Evolutionary conservation across 2,797 vertebrate genomes (phyloP).

Genomic region (Esox lucius): DNA sequence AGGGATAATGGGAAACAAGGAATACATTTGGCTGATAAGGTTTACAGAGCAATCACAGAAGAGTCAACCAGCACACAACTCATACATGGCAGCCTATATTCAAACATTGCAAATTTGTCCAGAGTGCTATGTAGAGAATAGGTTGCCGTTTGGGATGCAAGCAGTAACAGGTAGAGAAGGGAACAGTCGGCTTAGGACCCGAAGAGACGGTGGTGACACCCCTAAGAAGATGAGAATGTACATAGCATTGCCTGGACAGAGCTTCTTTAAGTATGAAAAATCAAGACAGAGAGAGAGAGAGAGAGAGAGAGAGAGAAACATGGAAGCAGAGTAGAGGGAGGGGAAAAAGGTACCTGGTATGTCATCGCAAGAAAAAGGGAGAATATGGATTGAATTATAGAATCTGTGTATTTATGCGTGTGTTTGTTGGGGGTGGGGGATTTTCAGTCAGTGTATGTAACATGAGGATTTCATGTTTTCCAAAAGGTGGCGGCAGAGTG

Average conservation of each 20-base stretch:
- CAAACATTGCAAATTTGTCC: not conserved
- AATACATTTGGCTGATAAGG: not conserved
- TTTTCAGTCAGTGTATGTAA: not conserved
- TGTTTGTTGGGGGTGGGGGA: not conserved
- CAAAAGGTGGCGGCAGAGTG: conserved; percentile 33
- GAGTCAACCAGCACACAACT: not conserved
- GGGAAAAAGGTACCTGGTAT: not conserved
- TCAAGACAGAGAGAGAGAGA: not conserved
- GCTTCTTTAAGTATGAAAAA: not conserved
- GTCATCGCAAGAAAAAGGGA: not conserved
- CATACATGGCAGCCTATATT: not conserved
- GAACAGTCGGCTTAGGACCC: not conserved
- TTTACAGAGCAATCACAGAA: not conserved
- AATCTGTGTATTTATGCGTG: no score
- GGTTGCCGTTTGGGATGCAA: not conserved
- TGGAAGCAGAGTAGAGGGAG: not conserved
- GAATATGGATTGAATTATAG: not conserved
- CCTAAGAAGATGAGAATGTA: not conserved
- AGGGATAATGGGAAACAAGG: not conserved
- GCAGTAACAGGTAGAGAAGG: not conserved
- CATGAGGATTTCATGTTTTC: conserved; percentile 10
- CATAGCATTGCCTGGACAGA: conserved; percentile 1
- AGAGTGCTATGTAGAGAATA: not conserved
- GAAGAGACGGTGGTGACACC: no score
- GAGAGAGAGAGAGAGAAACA: not conserved